Base-by-base conservation (phyloP, 2,888 invertebrate genomes). In the Melanargia galathea region DNA sequence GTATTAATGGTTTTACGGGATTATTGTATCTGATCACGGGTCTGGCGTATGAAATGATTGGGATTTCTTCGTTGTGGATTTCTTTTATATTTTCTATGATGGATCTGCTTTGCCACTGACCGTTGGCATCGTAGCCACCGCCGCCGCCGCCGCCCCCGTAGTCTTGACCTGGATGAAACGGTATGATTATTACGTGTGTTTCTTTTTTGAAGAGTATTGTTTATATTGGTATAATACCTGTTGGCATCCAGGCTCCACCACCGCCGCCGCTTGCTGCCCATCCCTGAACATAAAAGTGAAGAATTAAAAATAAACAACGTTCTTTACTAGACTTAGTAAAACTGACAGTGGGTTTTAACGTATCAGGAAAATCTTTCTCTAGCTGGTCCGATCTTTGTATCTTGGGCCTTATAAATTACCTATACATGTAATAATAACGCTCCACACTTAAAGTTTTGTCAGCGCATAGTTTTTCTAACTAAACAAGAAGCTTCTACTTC, bases 211-310 rank as follows among this genome's bases (percentile, higher is more conserved):
- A 35, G 30, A 13, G 61, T 65, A 46, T 64, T 54, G 43, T 61
- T 60, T 77, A 82, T 73, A 87, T 71, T 71, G 82, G 82, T 64
- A 85, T 78, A 74, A 86, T 87, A 90, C 89, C 89, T 89, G 89
- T 89, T 67, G 92, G 88, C 78, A 92, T 90, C 79, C 92, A 91
- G 0, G 92, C 89, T 0, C 92, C 90, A 1, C 87, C 87, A 0
- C 86, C 87, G 0, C 86, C 88, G 0, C 91, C 88, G 40, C 87
- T 82, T 0, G 91, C 83, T 11, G 87, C 82, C 79, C 90, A 93
- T 2, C 92, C 90, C 82, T 92, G 26, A 5, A 49, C 8, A 16
- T 26, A 16, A 73, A n/a, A 77, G 73, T 65, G 6, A 40, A 16
- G 40, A 7, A 24, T 10, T 57, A 26, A 13, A 26, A 13, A 54